phyloP scores from a whole-genome alignment of 2,797 vertebrate genomes.

The Rhabdophis nuchalis region DNA sequence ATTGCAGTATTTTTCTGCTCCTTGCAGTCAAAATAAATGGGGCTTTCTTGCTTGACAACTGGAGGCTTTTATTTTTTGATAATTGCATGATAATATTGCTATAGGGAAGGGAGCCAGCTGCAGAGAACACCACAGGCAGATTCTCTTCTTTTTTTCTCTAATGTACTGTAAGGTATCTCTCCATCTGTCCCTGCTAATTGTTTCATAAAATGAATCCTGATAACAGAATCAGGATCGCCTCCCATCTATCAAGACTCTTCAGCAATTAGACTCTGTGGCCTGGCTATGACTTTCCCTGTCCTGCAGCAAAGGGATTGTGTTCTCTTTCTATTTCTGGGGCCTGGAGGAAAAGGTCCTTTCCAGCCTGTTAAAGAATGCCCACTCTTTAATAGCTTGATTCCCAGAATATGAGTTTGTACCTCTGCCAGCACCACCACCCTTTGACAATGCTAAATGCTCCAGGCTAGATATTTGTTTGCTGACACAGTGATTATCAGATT shows the following conservation, averaged over 20 bases:
- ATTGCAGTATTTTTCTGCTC: neutral
- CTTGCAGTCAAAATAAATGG: neutral
- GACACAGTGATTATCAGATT: neutral
- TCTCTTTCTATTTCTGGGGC: neutral
- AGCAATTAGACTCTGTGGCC: neutral
- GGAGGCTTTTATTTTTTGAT: neutral
- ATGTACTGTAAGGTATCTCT: neutral
- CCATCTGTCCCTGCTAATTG: neutral
- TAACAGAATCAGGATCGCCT: neutral
- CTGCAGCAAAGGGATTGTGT: neutral
- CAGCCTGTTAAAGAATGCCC: neutral
- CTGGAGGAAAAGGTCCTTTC: neutral
- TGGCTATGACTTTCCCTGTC: neutral
- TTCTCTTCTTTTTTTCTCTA: neutral
- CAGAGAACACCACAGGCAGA: neutral
- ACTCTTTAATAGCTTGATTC: neutral
- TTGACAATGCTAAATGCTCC: neutral
- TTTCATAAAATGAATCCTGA: neutral
- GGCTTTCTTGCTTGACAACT: neutral
- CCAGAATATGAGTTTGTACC: neutral
- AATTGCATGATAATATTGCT: neutral
- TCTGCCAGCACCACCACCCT: neutral
- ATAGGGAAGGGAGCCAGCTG: neutral
- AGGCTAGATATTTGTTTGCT: neutral
- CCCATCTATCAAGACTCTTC: neutral